These are phyloP conservation scores for Gallinago undulata DNA, from an alignment of 2,113 vertebrate genomes.

Conservation along the genomic window DNA sequence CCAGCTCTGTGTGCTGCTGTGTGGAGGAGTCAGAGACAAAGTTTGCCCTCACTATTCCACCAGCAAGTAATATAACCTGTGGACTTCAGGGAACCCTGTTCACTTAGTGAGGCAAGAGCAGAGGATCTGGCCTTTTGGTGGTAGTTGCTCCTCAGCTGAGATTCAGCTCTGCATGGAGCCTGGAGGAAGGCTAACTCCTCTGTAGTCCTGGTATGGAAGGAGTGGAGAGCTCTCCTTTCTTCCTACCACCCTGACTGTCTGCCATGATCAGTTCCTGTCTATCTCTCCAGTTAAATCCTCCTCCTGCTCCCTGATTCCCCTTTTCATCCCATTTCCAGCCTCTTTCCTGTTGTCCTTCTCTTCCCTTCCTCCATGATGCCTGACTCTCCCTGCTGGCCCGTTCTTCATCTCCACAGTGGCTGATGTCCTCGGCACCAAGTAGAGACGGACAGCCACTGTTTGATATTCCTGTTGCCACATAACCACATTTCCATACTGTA, in stretches of 20 bases:
- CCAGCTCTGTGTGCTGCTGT: not conserved
- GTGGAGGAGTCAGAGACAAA: not conserved
- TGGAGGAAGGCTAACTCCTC: not conserved
- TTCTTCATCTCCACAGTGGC: not conserved
- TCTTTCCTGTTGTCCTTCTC: not conserved
- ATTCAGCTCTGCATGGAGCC: not conserved
- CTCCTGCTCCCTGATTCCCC: not conserved
- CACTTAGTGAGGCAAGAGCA: not conserved
- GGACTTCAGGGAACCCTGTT: not conserved
- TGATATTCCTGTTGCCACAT: not conserved
- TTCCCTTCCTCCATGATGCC: not conserved
- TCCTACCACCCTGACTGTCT: not conserved
- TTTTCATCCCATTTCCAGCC: not conserved
- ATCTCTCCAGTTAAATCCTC: not conserved
- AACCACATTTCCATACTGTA: not conserved
- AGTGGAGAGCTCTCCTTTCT: not conserved
- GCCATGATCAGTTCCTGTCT: not conserved
- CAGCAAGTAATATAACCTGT: not conserved
- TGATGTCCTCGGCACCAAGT: fast-evolving
- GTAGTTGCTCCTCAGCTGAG: not conserved
- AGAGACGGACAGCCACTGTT: not conserved
- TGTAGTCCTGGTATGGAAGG: not conserved
- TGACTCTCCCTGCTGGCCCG: not conserved
- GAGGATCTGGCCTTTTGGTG: not conserved
- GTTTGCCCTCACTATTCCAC: not conserved